Evolutionary conservation across 1,140 invertebrate genomes (phyloP), one percentile per base, ranked within the genome.

Genomic region (Aphis gossypii): DNA sequence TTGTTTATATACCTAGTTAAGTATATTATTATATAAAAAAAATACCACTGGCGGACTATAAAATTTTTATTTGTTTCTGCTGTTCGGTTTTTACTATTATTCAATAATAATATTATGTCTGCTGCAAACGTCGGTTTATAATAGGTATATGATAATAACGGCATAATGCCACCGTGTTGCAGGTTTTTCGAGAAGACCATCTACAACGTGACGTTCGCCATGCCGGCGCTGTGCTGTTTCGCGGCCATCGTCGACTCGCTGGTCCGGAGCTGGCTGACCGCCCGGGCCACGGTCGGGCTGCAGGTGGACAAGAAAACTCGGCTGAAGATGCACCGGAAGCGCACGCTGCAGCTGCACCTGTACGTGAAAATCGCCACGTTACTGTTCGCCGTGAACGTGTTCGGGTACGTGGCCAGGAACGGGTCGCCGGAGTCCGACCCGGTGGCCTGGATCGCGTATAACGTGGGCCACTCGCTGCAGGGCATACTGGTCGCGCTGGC

Each of bases 401-500:
- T 94, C 60, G 94, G 94, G 20, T 86, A 86, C 60, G 76, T 94
- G 44, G 92, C 92, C 54, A 84, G 91, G 21, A 88, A 92, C 87
- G 76, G 93, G 90, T 82, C 92, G 89, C 38, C 94, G 35, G 93
- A 95, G 8, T 60, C 90, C 46, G 84, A 93, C 90, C 54, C 90
- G n/a, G n/a, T 94, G 23, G 94, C 95, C 25, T 96, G 96, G 95
- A 95, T 96, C 76, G 95, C 95, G 25, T 96, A 95, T 94, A 95
- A 96, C 94, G 95, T 96, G 30, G 95, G 95, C 38, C 95, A 96
- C 94, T 94, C 94, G 20, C 94, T 96, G 94, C 96, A 97, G 95
- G 97, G 97, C 46, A 96, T 97, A 68, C 95, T 96, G 54, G 96
- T 97, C 21, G 96, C 97, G 7, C 95, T 97, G 94, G 95, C 96